phyloP scores from a whole-genome alignment of 1,140 invertebrate genomes.

The Diuraphis noxia region DNA sequence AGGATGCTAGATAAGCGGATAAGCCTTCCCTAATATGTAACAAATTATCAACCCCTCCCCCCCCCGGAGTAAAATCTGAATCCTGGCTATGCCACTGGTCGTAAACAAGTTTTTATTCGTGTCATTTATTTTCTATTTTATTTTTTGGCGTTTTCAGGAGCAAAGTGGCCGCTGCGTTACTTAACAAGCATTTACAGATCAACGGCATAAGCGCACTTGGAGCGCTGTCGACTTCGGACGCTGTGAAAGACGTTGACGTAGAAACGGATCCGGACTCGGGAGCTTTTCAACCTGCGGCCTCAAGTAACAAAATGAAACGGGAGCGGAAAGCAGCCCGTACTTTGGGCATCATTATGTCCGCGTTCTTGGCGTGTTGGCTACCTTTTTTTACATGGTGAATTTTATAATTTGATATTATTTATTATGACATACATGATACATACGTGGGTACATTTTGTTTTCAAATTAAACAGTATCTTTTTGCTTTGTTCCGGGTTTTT shows the following conservation, averaged over 20 bases:
- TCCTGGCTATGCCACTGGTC: neutral
- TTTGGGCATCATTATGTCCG: slow-evolving; percentile 92
- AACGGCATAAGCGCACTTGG: slow-evolving; percentile 76
- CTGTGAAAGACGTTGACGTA: slow-evolving; percentile 62
- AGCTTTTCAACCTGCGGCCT: slow-evolving; percentile 53
- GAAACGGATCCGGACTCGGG: slow-evolving; percentile 55
- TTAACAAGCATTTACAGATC: slow-evolving; percentile 85
- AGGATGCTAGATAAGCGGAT: neutral
- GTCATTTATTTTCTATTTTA: neutral
- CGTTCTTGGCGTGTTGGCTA: slow-evolving; percentile 90
- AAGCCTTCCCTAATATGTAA: neutral
- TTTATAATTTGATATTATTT: neutral
- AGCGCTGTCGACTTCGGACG: slow-evolving; percentile 61
- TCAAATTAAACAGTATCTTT: neutral
- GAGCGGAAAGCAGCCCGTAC: slow-evolving; percentile 93
- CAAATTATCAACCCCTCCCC: neutral
- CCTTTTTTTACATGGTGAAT: slow-evolving; percentile 89
- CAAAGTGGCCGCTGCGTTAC: slow-evolving; percentile 78
- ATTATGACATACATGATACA: neutral
- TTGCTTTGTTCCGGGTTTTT: neutral
- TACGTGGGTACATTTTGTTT: neutral
- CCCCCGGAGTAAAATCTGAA: neutral
- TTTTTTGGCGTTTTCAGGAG: slow-evolving; percentile 66
- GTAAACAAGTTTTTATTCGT: neutral
- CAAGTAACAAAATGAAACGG: slow-evolving; percentile 78